phyloP scores from a whole-genome alignment of 1,140 invertebrate species.

The Lordiphosa stackelbergi region DNA sequence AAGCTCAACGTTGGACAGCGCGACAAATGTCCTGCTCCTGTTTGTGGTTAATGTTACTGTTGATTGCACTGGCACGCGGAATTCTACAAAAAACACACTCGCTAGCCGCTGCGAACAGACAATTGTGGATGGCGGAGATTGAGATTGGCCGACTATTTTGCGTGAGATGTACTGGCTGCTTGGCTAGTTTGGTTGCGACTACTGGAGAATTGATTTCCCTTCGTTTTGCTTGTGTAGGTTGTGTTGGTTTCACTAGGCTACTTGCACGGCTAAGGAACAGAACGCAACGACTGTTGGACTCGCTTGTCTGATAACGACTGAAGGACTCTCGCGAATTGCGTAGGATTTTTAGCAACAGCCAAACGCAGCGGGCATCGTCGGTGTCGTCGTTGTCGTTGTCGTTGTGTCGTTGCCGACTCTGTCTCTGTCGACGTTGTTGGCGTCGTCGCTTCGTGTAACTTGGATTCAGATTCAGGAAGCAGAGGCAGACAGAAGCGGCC shows the following conservation, averaged over 20 bases:
- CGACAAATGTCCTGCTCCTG: constrained; percentile 51
- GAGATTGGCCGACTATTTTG: too few relatives aligned
- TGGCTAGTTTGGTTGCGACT: constrained; percentile 35
- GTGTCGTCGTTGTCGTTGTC: constrained; percentile 1
- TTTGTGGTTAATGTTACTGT: constrained; percentile 28
- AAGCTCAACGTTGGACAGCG: constrained; percentile 63
- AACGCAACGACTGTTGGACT: constrained; percentile 77
- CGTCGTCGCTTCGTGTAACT: constrained; percentile 5
- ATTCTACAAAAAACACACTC: constrained; percentile 51
- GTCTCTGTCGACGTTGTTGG: constrained; percentile 31
- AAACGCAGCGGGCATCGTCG: constrained; percentile 41
- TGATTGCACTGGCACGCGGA: constrained; percentile 74
- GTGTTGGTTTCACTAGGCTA: constrained; percentile 72
- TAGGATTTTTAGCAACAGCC: constrained; percentile 70
- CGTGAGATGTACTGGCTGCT: too few relatives aligned
- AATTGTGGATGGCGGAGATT: constrained; percentile 1
- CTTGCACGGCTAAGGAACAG: constrained; percentile 76
- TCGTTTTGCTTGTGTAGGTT: constrained; percentile 28
- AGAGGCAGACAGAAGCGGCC: constrained; percentile 17
- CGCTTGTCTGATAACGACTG: constrained; percentile 77
- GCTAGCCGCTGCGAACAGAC: background rate
- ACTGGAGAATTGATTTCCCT: constrained; percentile 21
- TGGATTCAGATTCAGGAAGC: constrained; percentile 13
- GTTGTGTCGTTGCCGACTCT: constrained; percentile 15
- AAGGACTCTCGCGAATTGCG: constrained; percentile 74